These are phyloP conservation scores for Trichomycterus rosablanca DNA, from an alignment of 2,113 vertebrate genomes.

Conservation along the genomic window DNA sequence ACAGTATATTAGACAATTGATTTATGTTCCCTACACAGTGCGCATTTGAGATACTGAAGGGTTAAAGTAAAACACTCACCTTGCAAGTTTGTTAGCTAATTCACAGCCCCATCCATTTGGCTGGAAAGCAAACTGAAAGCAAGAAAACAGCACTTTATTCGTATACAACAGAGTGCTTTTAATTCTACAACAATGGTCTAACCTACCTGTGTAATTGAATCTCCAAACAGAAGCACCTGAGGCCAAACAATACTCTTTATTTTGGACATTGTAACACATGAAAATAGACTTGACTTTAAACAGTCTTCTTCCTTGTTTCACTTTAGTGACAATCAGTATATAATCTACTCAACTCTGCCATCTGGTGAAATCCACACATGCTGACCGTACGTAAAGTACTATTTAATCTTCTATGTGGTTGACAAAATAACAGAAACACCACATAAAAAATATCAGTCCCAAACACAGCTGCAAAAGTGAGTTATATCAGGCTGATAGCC, in stretches of 20 bases:
- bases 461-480: too few species aligned
- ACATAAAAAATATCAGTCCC: too few species aligned
- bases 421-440: too few species aligned
- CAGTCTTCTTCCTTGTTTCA: neutral
- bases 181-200: neutral
- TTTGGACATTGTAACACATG: slow-evolving; percentile 54
- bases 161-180: neutral
- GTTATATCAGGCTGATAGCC: too few species aligned
- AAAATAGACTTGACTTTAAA: neutral
- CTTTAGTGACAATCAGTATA: neutral
- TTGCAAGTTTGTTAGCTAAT: slow-evolving; percentile 76
- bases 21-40: too few species aligned
- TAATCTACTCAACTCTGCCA: neutral
- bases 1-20: too few species aligned
- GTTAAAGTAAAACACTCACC: too few species aligned
- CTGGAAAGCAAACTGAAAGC: slow-evolving; percentile 81
- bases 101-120: slow-evolving; percentile 79
- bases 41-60: too few species aligned
- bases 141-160: neutral
- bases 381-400: too few species aligned
- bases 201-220: slow-evolving; percentile 91
- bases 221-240: slow-evolving; percentile 82
- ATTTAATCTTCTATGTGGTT: too few species aligned
- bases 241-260: slow-evolving; percentile 68
- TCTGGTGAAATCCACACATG: neutral